These are phyloP conservation scores for Eonycteris spelaea DNA, from an alignment of 2,113 vertebrate genomes.

Conservation along the genomic window DNA sequence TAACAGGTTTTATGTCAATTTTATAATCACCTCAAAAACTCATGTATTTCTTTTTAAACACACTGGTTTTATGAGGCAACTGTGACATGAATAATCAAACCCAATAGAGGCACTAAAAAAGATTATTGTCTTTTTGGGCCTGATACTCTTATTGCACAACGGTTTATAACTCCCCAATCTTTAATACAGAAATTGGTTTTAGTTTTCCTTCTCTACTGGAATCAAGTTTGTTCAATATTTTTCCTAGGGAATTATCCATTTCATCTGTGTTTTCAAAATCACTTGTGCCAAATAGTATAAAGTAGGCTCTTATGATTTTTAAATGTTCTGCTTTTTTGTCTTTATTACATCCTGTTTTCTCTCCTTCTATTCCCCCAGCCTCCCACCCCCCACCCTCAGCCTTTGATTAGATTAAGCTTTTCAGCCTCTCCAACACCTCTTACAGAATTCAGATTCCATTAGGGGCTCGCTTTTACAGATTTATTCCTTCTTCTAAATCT, in stretches of 20 bases:
- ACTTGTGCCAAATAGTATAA: background rate
- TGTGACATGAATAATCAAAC: background rate
- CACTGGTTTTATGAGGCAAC: background rate
- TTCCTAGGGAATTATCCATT: background rate
- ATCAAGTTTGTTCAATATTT: background rate
- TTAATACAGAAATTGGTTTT: background rate
- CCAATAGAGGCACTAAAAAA: background rate
- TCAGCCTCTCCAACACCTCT: background rate
- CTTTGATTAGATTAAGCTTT: background rate
- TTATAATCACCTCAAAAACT: background rate
- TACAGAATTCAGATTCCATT: background rate
- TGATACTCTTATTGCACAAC: background rate
- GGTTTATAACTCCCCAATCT: background rate
- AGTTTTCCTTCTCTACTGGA: background rate
- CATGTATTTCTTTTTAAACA: background rate
- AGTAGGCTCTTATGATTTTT: background rate
- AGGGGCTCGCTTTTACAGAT: background rate
- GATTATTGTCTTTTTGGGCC: background rate
- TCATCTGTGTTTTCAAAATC: background rate
- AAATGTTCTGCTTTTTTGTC: background rate
- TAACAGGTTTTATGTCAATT: background rate
- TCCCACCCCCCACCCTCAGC: fast-evolving
- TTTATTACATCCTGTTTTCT: background rate
- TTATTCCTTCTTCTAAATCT: background rate
- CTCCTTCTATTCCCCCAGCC: background rate